Conservation (phyloP, 2,888 invertebrate genomes). For the Harpagoxenus sublaevis region DNA sequence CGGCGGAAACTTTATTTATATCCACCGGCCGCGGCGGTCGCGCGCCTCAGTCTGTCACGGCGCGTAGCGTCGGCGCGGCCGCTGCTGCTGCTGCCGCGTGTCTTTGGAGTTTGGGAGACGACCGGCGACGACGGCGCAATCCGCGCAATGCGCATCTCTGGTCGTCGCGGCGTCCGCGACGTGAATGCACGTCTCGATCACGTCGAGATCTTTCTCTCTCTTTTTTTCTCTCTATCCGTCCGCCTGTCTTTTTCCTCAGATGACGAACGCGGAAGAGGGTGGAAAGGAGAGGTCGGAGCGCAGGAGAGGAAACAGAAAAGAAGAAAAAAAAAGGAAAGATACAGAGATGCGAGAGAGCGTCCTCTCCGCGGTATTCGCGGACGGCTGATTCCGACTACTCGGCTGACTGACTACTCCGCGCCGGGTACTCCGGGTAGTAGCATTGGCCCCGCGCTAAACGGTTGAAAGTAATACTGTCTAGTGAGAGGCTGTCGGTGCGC, state of each 20-base stretch:
- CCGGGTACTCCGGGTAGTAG: constrained; percentile 78
- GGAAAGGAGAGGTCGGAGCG: background rate
- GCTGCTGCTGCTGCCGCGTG: background rate
- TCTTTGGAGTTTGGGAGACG: background rate
- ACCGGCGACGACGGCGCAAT: constrained; percentile 34
- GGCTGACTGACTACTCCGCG: constrained; percentile 74
- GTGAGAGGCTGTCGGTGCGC: constrained; percentile 82
- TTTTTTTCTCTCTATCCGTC: background rate
- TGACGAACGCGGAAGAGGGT: background rate
- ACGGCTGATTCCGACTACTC: constrained; percentile 74
- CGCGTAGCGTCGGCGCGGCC: constrained; percentile 33
- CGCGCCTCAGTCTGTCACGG: constrained; percentile 68
- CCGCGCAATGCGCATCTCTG: background rate
- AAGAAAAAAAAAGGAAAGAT: background rate
- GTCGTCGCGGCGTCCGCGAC: background rate
- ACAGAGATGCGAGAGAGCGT: constrained; percentile 55
- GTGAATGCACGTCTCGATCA: background rate
- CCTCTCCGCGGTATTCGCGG: constrained; percentile 68
- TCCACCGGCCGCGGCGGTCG: constrained; percentile 67
- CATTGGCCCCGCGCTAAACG: constrained; percentile 82
- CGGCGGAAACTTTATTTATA: constrained; percentile 70
- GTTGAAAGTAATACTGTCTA: constrained; percentile 84
- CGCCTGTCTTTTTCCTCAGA: background rate
- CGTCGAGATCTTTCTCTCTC: background rate
- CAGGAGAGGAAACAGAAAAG: background rate